A percentile compares a stretch with the other conserved stretches of the same genome.
Conservation (phyloP, 2,113 vertebrate species). For the Myotis davidii region DNA sequence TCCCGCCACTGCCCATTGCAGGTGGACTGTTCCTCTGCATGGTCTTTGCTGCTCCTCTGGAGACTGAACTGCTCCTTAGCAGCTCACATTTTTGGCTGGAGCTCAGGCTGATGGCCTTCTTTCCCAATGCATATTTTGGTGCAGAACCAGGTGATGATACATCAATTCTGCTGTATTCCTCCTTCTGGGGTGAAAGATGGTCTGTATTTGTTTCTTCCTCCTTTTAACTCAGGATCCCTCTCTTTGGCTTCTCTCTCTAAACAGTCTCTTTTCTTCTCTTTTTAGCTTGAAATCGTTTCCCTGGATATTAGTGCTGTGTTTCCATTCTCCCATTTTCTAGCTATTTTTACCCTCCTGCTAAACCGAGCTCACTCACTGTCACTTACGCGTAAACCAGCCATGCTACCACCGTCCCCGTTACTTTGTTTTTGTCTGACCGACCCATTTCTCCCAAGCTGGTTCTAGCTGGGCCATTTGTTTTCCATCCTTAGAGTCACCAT, state of each 20-base stretch:
- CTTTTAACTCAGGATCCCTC: background rate
- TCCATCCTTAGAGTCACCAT: background rate
- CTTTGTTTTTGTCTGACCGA: background rate
- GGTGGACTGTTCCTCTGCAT: background rate
- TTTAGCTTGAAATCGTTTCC: slow-evolving; percentile 38
- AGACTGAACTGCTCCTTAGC: background rate
- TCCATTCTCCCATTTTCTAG: slow-evolving; percentile 16
- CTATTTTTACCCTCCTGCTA: background rate
- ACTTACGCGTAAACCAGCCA: background rate
- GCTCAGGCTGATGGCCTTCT: background rate
- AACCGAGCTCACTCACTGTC: background rate
- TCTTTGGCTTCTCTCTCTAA: slow-evolving; percentile 8
- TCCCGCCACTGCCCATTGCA: background rate
- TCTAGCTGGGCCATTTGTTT: background rate
- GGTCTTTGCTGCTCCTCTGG: background rate
- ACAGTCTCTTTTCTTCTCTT: background rate
- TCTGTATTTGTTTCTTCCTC: slow-evolving; percentile 9
- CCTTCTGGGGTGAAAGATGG: background rate
- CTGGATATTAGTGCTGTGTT: background rate
- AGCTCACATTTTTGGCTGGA: slow-evolving; percentile 44
- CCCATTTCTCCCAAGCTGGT: background rate
- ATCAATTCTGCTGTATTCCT: background rate
- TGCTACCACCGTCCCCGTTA: background rate
- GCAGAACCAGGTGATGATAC: background rate
- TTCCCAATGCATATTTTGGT: background rate